Evolutionary conservation across 1,140 invertebrate genomes (phyloP), one percentile per base, ranked within the genome.

Genomic region (Alviniconcha marisindica): DNA sequence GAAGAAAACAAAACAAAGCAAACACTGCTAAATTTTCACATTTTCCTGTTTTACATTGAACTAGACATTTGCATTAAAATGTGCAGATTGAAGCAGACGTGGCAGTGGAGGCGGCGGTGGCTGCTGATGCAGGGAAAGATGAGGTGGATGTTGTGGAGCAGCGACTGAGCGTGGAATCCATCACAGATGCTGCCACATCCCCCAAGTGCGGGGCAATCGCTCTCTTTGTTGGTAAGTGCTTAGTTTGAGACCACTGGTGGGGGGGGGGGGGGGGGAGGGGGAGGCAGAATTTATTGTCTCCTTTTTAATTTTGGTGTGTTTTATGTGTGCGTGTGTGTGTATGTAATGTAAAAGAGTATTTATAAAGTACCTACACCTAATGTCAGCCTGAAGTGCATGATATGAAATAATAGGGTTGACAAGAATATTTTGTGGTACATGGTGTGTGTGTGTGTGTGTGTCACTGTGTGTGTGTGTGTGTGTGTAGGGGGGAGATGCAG

Each of bases 141-240:
- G 84, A 89, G 83, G 84, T 98, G 42, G 95, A 96, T 85, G 91
- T 99, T 28, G 95, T 95, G 4, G 88, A 94, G 0, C 94, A 96
- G 28, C 95, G 95, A 90, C 93, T 98, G 60, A 94, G 95, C 88
- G 91, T 97, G n/a, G 95, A 95, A 44, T 93, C 95, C 66, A 95
- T 97, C 69, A 95, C 95, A 51, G 92, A 95, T 28, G 90, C 95
- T 51, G 96, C 97, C 0, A 93, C 94, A 24, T 95, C 96, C 63
- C 94, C 96, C 77, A 94, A 94, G 71, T 98, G 96, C 94, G 98
- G 98, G 60, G 98, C 97, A 12, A 94, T 97, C 36, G 97, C 97
- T 4, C 92, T 97, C 51, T 99, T 99, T 94, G 95, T 98, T 81
- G 98, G 92, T 92, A 88, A 60, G 84, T 73, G 83, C 56, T 28